A percentile compares a stretch with the other conserved stretches of the same genome.
These are phyloP conservation scores for Benthosema pterotum DNA, from an alignment of 2,797 vertebrate genomes.

Conservation along the genomic window DNA sequence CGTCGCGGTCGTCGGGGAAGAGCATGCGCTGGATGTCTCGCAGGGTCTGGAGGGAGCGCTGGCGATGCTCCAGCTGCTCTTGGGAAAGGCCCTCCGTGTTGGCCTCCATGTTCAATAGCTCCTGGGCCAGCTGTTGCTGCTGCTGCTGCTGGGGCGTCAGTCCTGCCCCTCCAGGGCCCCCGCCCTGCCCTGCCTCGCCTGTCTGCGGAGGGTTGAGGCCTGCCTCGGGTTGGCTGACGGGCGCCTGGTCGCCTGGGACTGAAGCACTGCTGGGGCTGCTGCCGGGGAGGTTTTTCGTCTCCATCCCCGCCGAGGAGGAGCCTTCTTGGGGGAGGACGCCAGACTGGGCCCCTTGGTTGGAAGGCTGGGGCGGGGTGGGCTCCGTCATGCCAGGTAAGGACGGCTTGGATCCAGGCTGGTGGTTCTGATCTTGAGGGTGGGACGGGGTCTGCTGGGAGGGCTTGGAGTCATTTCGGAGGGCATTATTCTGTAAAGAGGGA, in stretches of 20 bases:
- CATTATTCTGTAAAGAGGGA: constrained; percentile 85
- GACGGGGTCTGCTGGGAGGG: constrained; percentile 83
- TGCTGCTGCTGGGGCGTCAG: constrained; percentile 84
- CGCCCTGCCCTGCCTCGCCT: constrained; percentile 67
- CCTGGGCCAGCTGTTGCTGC: constrained; percentile 87
- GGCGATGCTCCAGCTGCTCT: constrained; percentile 87
- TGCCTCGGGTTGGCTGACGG: constrained; percentile 79
- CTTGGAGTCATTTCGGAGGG: constrained; percentile 91
- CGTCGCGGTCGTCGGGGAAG: constrained; percentile 93
- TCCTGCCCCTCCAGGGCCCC: constrained; percentile 70
- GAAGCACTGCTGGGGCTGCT: constrained; percentile 88
- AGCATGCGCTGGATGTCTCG: constrained; percentile 99
- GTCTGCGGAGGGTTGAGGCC: constrained; percentile 73
- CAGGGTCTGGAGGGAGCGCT: constrained; percentile 85
- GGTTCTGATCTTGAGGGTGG: constrained; percentile 88
- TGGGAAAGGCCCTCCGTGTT: constrained; percentile 97
- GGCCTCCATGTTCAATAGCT: constrained; percentile 90
- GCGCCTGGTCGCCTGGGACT: constrained; percentile 86
- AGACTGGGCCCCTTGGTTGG: constrained; percentile 86
- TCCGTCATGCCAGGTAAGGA: constrained; percentile 86
- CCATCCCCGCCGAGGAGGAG: constrained; percentile 82
- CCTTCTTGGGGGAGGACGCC: constrained; percentile 85
- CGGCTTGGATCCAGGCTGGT: constrained; percentile 90
- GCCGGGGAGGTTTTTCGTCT: constrained; percentile 90
- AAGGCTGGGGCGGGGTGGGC: constrained; percentile 77